These are phyloP conservation scores for Phaethon lepturus DNA, from an alignment of 2,113 vertebrate species.

Conservation along the genomic window DNA sequence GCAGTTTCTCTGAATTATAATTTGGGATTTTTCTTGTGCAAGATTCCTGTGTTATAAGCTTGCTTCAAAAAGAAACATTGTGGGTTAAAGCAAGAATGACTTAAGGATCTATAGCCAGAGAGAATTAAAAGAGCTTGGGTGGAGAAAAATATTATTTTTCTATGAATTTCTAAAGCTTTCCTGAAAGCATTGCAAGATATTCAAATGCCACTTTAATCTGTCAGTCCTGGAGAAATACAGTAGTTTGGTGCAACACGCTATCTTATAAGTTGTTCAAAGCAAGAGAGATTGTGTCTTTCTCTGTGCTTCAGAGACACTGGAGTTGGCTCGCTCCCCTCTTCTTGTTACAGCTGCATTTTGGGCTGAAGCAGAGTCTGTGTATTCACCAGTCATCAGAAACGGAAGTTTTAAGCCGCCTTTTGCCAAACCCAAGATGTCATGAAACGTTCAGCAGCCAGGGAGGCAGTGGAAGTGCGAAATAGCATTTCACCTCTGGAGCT, in stretches of 20 bases:
- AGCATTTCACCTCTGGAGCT: background rate
- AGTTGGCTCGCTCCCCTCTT: background rate
- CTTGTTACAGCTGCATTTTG: background rate
- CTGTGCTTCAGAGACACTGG: background rate
- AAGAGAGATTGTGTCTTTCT: background rate
- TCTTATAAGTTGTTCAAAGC: background rate
- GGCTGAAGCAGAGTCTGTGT: background rate
- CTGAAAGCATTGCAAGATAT: background rate
- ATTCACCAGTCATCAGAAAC: background rate
- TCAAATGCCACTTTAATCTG: background rate
- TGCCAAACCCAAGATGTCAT: background rate
- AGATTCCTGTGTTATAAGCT: background rate
- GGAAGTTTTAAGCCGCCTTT: background rate
- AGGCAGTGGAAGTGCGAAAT: background rate
- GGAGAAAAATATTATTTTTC: background rate
- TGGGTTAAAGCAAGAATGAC: background rate
- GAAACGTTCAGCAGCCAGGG: background rate
- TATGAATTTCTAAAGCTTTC: background rate
- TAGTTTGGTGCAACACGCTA: background rate
- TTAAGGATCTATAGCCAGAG: background rate
- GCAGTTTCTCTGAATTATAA: background rate
- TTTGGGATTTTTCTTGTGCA: background rate
- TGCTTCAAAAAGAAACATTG: background rate
- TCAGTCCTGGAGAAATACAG: background rate
- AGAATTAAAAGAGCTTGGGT: background rate